phyloP scores from a whole-genome alignment of 2,113 vertebrate species.

The Mobula hypostoma region DNA sequence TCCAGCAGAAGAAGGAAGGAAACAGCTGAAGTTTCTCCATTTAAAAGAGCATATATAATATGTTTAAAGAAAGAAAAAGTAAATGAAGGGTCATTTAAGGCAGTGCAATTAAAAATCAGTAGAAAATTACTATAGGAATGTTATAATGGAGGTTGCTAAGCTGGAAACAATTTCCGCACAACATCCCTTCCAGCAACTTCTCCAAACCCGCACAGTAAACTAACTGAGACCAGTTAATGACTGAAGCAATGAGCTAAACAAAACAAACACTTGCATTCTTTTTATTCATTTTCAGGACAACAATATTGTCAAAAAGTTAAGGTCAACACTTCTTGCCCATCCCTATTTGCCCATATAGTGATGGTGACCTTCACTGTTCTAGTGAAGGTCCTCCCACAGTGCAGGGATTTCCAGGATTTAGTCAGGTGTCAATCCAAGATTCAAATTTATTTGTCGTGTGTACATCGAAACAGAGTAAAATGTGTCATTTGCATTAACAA shows the following conservation, averaged over 20 bases:
- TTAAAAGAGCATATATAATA: neutral
- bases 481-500: no score
- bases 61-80: neutral
- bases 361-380: no score
- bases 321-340: no score
- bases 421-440: no score
- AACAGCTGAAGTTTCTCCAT: neutral
- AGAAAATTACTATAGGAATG: neutral
- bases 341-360: no score
- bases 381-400: no score
- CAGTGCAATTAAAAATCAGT: neutral
- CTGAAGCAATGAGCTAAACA: neutral
- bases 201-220: neutral
- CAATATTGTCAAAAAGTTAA: no score
- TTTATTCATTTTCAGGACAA: no score
- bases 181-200: neutral
- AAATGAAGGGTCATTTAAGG: neutral
- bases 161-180: neutral
- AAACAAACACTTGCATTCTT: no score
- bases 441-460: no score
- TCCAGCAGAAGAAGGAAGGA: conserved; percentile 9
- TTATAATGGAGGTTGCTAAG: neutral
- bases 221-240: neutral
- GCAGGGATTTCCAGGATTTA: no score
- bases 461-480: no score